These are phyloP conservation scores for Nasonia oneida DNA, from an alignment of 2,888 invertebrate genomes.

Conservation along the genomic window DNA sequence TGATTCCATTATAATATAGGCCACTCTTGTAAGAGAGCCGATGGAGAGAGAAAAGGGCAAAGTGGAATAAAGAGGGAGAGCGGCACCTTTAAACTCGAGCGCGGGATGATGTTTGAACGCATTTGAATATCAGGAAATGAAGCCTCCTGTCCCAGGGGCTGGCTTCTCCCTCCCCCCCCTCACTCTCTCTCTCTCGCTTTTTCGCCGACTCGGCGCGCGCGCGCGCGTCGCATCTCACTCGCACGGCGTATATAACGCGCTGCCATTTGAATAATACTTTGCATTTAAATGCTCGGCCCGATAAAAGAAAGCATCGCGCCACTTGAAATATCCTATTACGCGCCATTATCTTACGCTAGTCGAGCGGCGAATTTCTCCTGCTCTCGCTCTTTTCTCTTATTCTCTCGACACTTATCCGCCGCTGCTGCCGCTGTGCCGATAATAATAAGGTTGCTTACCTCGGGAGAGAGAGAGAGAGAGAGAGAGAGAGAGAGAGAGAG, in stretches of 20 bases:
- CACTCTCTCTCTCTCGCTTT: background rate
- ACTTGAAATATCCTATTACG: conserved; percentile 77
- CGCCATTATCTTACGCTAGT: conserved; percentile 72
- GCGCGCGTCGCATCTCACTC: conserved; percentile 28
- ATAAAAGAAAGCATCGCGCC: conserved; percentile 76
- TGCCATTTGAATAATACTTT: conserved; percentile 78
- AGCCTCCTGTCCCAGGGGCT: conserved; percentile 73
- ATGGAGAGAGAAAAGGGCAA: background rate
- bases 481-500: too few species aligned
- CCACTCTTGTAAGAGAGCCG: too few species aligned
- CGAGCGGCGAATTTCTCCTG: conserved; percentile 57
- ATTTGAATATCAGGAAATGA: conserved; percentile 79
- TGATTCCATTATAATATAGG: conserved; percentile 27
- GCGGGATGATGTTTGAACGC: conserved; percentile 76
- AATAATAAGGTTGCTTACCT: conserved; percentile 57
- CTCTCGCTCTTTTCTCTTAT: conserved; percentile 5
- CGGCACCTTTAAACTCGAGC: conserved; percentile 62
- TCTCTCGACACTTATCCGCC: conserved; percentile 43
- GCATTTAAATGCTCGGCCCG: conserved; percentile 76
- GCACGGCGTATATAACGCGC: conserved; percentile 12
- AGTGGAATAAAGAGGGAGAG: conserved; percentile 18
- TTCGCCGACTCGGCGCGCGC: background rate
- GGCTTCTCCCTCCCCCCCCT: background rate
- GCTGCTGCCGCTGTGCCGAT: conserved; percentile 25
- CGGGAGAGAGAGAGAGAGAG: background rate